Conservation (phyloP, 1,140 invertebrate species). For the Magallana ariakensis region DNA sequence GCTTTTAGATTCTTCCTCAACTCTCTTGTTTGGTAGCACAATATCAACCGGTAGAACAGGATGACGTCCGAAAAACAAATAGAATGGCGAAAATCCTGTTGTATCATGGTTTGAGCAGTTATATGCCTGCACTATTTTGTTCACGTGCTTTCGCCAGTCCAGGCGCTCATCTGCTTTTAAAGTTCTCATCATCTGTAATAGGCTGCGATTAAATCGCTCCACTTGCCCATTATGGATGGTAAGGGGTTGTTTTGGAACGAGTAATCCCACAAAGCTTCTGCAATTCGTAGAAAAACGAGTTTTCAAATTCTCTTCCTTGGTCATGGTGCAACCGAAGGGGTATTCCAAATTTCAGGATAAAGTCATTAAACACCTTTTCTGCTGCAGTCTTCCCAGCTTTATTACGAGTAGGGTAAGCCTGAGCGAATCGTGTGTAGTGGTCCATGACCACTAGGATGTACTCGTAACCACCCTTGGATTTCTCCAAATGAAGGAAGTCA, state of each 20-base stretch:
- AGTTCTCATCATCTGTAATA: conserved; percentile 51
- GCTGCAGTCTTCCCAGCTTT: conserved; percentile 50
- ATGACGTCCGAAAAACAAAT: conserved; percentile 53
- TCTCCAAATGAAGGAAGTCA: conserved; percentile 53
- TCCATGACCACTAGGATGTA: conserved; percentile 55
- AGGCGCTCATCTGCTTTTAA: conserved; percentile 37
- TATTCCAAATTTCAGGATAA: conserved; percentile 57
- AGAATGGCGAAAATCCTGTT: conserved; percentile 55
- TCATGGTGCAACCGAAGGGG: conserved; percentile 49
- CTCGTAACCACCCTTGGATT: conserved; percentile 43
- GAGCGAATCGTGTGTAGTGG: conserved; percentile 56
- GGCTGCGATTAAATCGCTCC: conserved; percentile 52
- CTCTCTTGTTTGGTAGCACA: conserved; percentile 35
- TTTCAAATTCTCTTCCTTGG: conserved; percentile 51
- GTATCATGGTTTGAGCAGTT: conserved; percentile 56
- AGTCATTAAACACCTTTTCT: conserved; percentile 56
- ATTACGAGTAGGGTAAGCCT: conserved; percentile 51
- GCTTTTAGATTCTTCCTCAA: not conserved
- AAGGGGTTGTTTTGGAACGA: conserved; percentile 39
- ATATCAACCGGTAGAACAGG: conserved; percentile 58
- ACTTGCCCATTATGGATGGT: conserved; percentile 50
- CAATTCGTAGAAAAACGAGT: conserved; percentile 39
- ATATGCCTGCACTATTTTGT: conserved; percentile 49
- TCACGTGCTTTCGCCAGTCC: conserved; percentile 52
- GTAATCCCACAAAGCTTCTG: conserved; percentile 40